Evolutionary conservation across 2,113 vertebrate species (phyloP).

Genomic region (Sorex fumeus): DNA sequence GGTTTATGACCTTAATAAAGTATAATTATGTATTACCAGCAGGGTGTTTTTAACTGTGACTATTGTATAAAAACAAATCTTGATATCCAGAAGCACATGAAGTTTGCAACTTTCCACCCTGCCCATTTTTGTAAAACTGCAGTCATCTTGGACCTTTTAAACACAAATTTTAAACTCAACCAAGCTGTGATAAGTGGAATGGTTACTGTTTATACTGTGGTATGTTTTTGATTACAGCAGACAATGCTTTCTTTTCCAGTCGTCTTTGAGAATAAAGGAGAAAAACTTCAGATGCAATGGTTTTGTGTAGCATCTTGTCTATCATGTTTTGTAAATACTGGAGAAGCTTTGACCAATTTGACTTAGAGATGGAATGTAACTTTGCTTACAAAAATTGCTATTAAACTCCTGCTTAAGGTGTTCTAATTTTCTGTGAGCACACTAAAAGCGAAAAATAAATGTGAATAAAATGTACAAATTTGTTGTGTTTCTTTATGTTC

Average conservation of each 20-base stretch:
- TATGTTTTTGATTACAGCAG: constrained; percentile 96
- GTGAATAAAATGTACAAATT: constrained; percentile 97
- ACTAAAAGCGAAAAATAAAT: constrained; percentile 99
- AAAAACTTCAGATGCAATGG: constrained; percentile 94
- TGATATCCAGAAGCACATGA: constrained; percentile 98
- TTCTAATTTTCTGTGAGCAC: constrained; percentile 99
- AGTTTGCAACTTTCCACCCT: constrained; percentile 96
- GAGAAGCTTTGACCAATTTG: constrained; percentile 98
- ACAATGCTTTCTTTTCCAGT: constrained; percentile 95
- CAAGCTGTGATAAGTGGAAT: constrained; percentile 99
- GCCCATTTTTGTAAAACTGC: constrained; percentile 98
- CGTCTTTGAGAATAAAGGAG: constrained; percentile 95
- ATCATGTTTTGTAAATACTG: constrained; percentile 99
- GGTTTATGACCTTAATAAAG: constrained; percentile 98
- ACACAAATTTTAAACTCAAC: constrained; percentile 96
- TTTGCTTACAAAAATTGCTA: constrained; percentile 98
- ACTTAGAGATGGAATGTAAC: constrained; percentile 99
- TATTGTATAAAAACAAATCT: constrained; percentile 99
- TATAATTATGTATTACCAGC: constrained; percentile 99
- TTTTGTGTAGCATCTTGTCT: constrained; percentile 96
- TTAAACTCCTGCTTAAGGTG: constrained; percentile 99
- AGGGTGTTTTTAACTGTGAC: constrained; percentile 99
- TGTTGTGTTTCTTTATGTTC: constrained; percentile 91
- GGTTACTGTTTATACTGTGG: constrained; percentile 99
- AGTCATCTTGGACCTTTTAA: constrained; percentile 95